Conservation (phyloP, 2,113 vertebrate genomes). For the Tricholaema leucomelas region DNA sequence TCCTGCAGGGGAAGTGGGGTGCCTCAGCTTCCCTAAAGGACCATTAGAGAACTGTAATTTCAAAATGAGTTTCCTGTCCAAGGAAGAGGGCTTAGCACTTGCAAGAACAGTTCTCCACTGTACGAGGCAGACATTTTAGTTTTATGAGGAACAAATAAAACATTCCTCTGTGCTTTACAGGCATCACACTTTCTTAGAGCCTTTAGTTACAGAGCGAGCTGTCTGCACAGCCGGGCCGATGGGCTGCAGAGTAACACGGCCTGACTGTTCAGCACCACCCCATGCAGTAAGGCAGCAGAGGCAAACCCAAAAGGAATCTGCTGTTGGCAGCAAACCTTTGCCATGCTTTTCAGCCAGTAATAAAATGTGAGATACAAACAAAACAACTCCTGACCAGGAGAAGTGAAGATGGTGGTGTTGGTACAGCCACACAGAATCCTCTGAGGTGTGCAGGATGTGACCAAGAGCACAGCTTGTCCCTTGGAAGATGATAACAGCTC, state of each 20-base stretch:
- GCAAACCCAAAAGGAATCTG: not conserved
- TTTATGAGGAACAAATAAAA: constrained; percentile 70
- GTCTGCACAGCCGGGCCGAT: constrained; percentile 33
- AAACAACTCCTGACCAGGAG: not conserved
- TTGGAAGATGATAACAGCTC: not conserved
- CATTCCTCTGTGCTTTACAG: constrained; percentile 59
- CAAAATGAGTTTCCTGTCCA: constrained; percentile 59
- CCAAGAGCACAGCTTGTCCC: accelerated
- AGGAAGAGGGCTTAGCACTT: constrained; percentile 57
- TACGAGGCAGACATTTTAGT: constrained; percentile 45
- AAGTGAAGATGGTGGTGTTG: not conserved
- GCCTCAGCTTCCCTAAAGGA: constrained; percentile 62
- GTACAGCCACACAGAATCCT: not conserved
- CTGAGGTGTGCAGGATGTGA: accelerated
- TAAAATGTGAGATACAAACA: not conserved
- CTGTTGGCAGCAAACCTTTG: not conserved
- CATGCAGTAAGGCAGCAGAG: not conserved
- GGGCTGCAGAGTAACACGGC: not conserved
- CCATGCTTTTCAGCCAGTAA: not conserved
- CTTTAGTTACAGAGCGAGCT: constrained; percentile 30
- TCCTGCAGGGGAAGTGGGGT: constrained; percentile 44
- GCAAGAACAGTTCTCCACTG: constrained; percentile 43
- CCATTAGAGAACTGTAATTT: constrained; percentile 65
- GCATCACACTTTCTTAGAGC: constrained; percentile 53
- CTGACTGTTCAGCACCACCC: constrained; percentile 5